phyloP scores from a whole-genome alignment of 2,113 vertebrate genomes.

The Lepus europaeus region DNA sequence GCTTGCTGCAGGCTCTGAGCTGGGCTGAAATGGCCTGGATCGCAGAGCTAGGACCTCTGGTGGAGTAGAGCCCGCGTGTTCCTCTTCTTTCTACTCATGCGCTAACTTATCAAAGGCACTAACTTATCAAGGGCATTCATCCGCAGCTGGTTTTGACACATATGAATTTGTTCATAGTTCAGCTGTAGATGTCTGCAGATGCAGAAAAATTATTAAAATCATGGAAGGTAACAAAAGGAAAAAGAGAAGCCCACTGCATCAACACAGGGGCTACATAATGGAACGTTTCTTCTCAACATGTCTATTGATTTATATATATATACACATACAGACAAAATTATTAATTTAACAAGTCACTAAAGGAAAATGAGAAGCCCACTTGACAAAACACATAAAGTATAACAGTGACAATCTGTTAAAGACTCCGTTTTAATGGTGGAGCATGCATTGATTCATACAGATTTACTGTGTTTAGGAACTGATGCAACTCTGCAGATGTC shows the following conservation, averaged over 20 bases:
- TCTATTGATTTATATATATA: not conserved
- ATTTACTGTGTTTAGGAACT: not conserved
- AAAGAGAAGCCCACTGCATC: not conserved
- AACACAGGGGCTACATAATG: not conserved
- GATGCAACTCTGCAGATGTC: not conserved
- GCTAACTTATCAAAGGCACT: not conserved
- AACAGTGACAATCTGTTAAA: not conserved
- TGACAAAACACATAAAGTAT: not conserved
- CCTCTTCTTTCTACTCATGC: not conserved
- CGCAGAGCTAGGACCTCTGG: not conserved
- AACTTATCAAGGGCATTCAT: not conserved
- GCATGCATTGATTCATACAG: not conserved
- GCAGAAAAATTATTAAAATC: not conserved
- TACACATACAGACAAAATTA: not conserved
- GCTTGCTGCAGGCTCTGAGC: not conserved
- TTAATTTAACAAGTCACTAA: slow-evolving; percentile 18
- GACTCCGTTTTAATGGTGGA: not conserved
- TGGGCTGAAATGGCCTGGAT: not conserved
- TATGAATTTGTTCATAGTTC: not conserved
- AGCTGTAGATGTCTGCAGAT: not conserved
- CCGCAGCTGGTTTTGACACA: not conserved
- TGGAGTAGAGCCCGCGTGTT: not conserved
- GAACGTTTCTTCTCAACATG: not conserved
- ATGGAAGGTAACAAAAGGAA: not conserved
- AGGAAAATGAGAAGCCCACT: not conserved